Conservation (phyloP, 2,113 vertebrate species). For the Spheniscus mendiculus region DNA sequence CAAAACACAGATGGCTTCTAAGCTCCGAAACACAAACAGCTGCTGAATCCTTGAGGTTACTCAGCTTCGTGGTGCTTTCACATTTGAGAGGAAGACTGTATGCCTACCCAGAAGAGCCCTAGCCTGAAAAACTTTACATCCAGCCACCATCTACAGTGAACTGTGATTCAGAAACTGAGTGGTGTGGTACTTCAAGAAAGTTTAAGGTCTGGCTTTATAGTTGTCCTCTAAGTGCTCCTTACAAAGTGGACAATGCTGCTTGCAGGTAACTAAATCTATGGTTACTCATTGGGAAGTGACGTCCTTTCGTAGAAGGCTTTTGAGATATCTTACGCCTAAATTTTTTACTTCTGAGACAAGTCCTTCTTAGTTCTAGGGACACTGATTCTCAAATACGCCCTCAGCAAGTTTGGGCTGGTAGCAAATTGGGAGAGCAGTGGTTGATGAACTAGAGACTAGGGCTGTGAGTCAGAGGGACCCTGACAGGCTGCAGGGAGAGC, state of each 20-base stretch:
- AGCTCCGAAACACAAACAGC: constrained; percentile 64
- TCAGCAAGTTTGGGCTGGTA: background rate
- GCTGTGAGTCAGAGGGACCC: background rate
- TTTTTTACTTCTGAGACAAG: background rate
- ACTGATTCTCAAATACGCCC: background rate
- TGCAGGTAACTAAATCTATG: background rate
- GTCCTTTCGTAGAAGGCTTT: background rate
- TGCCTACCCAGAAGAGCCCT: background rate
- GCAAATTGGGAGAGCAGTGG: background rate
- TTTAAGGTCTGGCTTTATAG: background rate
- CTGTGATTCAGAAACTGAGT: background rate
- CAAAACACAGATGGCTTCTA: constrained; percentile 68
- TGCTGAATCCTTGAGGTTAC: constrained; percentile 59
- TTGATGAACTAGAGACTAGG: background rate
- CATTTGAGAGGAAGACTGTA: background rate
- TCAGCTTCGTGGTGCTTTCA: constrained; percentile 26
- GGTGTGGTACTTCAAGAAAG: background rate
- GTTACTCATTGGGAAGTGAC: background rate
- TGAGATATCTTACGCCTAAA: background rate
- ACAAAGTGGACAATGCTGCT: background rate
- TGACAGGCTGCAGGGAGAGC: background rate
- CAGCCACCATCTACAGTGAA: background rate
- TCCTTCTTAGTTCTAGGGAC: background rate
- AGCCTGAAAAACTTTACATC: background rate
- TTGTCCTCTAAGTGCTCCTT: background rate